Base-by-base conservation (phyloP, 2,888 invertebrate genomes). In the Amblyjoppa proteus region DNA sequence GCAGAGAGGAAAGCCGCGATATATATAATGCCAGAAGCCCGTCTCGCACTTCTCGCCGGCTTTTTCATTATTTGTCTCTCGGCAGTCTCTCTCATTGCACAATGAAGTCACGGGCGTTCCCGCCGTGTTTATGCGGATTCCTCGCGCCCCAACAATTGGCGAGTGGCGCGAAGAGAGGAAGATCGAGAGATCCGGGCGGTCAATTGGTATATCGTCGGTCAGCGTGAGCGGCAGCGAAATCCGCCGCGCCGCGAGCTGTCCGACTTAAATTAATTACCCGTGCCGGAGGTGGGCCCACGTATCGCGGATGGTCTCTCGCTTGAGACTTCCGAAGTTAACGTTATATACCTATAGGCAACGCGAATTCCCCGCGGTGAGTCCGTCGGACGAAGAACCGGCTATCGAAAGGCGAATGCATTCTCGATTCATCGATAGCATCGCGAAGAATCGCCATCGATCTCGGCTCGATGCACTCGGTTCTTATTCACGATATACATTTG, bases 251-350 rank as follows among this genome's bases (percentile, higher is more conserved):
- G 76, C 83, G 87, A 87, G 82, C 86, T 87, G 88, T 89, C 87
- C 79, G 83, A 87, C 86, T 87, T 86, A 88, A 89, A 90, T 89
- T 89, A 89, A 89, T 90, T 90, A 88, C 88, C 86, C 83, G 82
- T 84, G 88, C 82, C 84, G 83, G 75, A 51, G 81, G 85, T 16
- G 16, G 61, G 16, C 61, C 53, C 31, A n/a, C n/a, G 61, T 13
- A 64, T 16, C 61, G 13, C 84, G 70, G 25, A 81, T 49, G 76
- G 68, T 84, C 61, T 61, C 31, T 61, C 61, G 31, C 61, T 61
- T 31, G 61, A 28, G 28, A 31, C 13, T 31, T 61, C 28, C 28
- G 61, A 28, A 25, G 13, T 28, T 25, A 28, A 61, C 16, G 31
- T 64, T 13, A 0, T 31, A 64, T 31, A 31, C n/a, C 31, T 34